Evolutionary conservation across 2,113 vertebrate species (phyloP).

Genomic region (Tychaedon coryphoeus): DNA sequence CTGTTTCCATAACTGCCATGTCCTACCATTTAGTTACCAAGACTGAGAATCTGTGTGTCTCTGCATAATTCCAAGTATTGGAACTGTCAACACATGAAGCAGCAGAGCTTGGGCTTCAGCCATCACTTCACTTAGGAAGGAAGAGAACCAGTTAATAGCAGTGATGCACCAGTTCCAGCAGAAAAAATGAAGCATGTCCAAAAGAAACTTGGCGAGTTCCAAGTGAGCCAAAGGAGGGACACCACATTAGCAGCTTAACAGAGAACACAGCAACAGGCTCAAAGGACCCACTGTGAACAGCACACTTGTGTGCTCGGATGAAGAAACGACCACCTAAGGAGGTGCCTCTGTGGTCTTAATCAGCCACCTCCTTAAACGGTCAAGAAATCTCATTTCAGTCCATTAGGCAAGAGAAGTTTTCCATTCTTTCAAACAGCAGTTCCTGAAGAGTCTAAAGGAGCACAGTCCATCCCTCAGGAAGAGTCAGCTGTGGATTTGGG

Average conservation of each 20-base stretch:
- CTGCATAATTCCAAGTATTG: constrained; percentile 40
- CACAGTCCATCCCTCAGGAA: neutral
- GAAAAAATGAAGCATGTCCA: constrained; percentile 68
- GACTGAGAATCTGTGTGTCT: constrained; percentile 14
- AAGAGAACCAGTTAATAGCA: constrained; percentile 74
- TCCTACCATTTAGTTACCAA: constrained; percentile 21
- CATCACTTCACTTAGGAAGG: constrained; percentile 72
- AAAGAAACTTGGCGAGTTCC: constrained; percentile 76
- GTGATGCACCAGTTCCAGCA: constrained; percentile 72
- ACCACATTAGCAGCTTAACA: constrained; percentile 72
- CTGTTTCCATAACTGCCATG: neutral
- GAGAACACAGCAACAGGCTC: constrained; percentile 65
- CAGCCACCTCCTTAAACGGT: constrained; percentile 51
- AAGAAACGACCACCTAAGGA: constrained; percentile 71
- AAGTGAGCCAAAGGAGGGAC: constrained; percentile 75
- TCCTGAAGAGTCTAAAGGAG: constrained; percentile 37
- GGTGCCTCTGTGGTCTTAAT: constrained; percentile 64
- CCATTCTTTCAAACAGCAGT: constrained; percentile 43
- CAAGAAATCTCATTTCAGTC: constrained; percentile 54
- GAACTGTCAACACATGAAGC: constrained; percentile 68
- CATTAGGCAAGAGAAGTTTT: constrained; percentile 50
- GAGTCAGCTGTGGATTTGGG: neutral
- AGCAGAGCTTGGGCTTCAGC: constrained; percentile 63
- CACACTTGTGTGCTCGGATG: constrained; percentile 37
- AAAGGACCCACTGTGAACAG: constrained; percentile 69